These are phyloP conservation scores for Dascillus cervinus DNA, from an alignment of 2,888 invertebrate genomes.

Conservation along the genomic window DNA sequence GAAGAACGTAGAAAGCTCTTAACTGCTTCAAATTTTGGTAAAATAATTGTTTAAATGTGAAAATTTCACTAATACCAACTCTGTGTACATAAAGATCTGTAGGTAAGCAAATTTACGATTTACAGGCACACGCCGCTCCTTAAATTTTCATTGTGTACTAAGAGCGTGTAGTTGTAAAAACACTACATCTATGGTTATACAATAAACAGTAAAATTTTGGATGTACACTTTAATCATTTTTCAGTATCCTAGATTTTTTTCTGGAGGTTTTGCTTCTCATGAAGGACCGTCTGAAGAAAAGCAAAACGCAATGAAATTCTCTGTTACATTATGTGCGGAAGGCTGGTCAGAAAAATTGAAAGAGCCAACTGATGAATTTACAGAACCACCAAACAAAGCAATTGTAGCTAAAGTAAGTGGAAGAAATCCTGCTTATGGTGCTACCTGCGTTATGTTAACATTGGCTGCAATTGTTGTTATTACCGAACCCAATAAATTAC, in stretches of 20 bases:
- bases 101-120: no score
- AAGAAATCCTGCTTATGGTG: slow-evolving; percentile 73
- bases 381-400: slow-evolving; percentile 55
- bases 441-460: slow-evolving; percentile 67
- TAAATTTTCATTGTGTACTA: no score
- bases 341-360: slow-evolving; percentile 67
- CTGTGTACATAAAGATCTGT: no score
- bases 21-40: no score
- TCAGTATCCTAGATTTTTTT: slow-evolving; percentile 48
- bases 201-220: no score
- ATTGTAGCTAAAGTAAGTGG: slow-evolving; percentile 60
- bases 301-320: slow-evolving; percentile 55
- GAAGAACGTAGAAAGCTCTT: no score
- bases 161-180: no score
- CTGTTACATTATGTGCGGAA: slow-evolving; percentile 61
- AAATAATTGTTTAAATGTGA: no score
- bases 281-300: slow-evolving; percentile 55
- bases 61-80: no score
- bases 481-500: slow-evolving; percentile 68
- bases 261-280: slow-evolving; percentile 57
- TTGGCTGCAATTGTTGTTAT: slow-evolving; percentile 68
- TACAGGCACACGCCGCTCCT: no score
- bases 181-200: no score
- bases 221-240: no score
- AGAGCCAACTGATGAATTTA: slow-evolving; percentile 50